Base-by-base conservation (phyloP, 1,140 invertebrate species). In the Papilio xuthus region DNA sequence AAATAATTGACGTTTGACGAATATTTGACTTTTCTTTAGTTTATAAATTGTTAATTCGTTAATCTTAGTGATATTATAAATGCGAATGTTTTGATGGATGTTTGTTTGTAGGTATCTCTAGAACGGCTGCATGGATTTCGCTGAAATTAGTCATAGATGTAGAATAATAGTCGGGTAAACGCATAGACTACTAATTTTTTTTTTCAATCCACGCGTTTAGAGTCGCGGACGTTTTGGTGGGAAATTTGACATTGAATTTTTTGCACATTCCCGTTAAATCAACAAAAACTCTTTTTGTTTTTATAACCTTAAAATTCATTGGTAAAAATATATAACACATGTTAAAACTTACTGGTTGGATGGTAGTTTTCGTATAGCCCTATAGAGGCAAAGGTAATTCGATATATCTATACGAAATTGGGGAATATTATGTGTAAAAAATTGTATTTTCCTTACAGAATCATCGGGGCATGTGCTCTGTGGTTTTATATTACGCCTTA, bases 321-420 rank as follows among this genome's bases (percentile, higher is more conserved):
- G 18, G 37, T 37, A 70, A 42, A 44, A 15, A 71, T 71, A 13
- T 44, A 26, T 26, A 73, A 73, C 71, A 73, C 71, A 73, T 73
- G 71, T 73, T 73, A 50, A 73, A 73, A 73, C n/a, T 42, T 44
- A 71, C 32, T 73, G 71, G 71, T 23, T 41, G 71, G 42, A 50
- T 73, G 42, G 9, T 50, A 42, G 47, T 72, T 72, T 47, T 47
- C 42, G 41, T 47, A 69, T 28, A 73, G 12, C 41, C 20, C n/a
- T 71, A 37, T 71, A 71, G 32, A 44, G 85, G 85, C 80, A 67
- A 77, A 81, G 77, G 92, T 90, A 92, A 93, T 83, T 79, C 86
- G 90, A 93, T 93, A 93, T 92, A 92, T 93, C 91, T 87, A 89
- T 87, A 87, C 80, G 81, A 88, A 91, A 91, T 89, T 85, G 83